Conservation (phyloP, 1,140 invertebrate species). For the Euura lappo region DNA sequence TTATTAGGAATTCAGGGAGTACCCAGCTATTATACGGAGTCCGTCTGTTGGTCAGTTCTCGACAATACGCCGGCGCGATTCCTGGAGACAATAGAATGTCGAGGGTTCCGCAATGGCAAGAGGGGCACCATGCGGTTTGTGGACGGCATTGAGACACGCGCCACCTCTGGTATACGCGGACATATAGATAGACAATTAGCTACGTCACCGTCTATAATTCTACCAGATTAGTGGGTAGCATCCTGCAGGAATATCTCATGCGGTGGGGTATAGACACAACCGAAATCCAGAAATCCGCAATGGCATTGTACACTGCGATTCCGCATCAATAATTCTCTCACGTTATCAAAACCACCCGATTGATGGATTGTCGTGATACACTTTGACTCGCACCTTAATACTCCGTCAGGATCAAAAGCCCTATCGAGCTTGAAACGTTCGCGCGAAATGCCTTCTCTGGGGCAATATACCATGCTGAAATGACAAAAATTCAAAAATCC, state of each 20-base stretch:
- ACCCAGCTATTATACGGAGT: conserved; percentile 51
- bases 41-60: conserved; percentile 10
- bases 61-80: conserved; percentile 17
- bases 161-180: conserved; percentile 29
- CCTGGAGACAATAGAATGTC: conserved; percentile 22
- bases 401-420: no score
- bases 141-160: conserved; percentile 52
- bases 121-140: conserved; percentile 43
- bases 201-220: conserved; percentile 51
- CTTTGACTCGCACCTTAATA: not conserved
- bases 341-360: not conserved
- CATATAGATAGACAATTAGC: conserved; percentile 60
- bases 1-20: conserved; percentile 61
- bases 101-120: conserved; percentile 1
- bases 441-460: not conserved
- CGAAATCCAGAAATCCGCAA: not conserved
- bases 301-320: not conserved
- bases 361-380: not conserved
- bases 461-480: not conserved
- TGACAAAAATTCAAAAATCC: not conserved
- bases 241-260: conserved; percentile 39
- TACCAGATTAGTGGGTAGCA: conserved; percentile 44
- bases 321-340: conserved; percentile 6
- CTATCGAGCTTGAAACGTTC: not conserved
- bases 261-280: not conserved